Evolutionary conservation across 2,797 vertebrate genomes (phyloP).

Genomic region (Xenops minutus): DNA sequence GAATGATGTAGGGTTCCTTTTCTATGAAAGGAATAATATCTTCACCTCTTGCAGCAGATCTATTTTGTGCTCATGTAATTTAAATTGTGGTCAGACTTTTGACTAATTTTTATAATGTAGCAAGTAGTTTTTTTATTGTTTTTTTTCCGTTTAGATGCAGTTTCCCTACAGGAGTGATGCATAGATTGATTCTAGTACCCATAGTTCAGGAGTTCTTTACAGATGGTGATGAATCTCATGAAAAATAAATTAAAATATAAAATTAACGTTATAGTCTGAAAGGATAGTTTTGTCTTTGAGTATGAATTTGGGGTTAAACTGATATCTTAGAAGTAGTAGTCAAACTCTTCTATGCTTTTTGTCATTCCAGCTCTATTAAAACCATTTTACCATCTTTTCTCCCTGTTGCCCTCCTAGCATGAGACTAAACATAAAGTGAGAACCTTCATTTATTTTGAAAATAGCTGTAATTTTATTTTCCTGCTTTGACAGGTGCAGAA

Average conservation of each 20-base stretch:
- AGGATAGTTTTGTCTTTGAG: not conserved
- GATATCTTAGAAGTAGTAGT: not conserved
- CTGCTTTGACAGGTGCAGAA: not conserved
- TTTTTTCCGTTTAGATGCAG: not conserved
- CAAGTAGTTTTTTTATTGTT: too few species aligned
- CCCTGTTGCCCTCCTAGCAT: not conserved
- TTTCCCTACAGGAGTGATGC: not conserved
- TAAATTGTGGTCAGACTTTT: not conserved
- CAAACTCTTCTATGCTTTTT: not conserved
- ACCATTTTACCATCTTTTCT: not conserved
- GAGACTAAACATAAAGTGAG: not conserved
- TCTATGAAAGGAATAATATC: not conserved
- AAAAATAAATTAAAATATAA: not conserved
- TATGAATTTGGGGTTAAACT: not conserved
- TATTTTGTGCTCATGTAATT: not conserved
- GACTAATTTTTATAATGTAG: not conserved
- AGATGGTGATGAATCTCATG: accelerated
- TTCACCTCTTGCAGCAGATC: not conserved
- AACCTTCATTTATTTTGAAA: slow-evolving; percentile 17
- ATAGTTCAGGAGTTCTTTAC: not conserved
- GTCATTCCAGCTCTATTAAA: not conserved
- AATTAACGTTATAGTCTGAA: not conserved
- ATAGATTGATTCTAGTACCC: not conserved
- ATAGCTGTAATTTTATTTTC: not conserved
- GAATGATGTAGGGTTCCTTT: not conserved